Evolutionary conservation across 2,113 vertebrate genomes (phyloP).

Genomic region (Myotis lucifugus): DNA sequence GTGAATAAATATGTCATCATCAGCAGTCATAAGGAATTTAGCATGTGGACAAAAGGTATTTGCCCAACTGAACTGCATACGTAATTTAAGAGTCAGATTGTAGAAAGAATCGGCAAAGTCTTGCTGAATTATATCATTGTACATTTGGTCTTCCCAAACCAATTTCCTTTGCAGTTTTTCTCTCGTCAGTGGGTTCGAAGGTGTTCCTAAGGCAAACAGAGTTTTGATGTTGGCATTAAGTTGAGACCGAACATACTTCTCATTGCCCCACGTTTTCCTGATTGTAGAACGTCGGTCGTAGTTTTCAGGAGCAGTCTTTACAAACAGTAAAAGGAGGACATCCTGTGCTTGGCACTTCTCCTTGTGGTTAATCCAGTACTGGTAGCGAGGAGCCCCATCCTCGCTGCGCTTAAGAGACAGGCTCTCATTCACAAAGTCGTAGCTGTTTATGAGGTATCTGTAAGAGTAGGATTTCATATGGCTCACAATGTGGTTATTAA

Average conservation of each 20-base stretch:
- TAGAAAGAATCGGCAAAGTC: constrained; percentile 94
- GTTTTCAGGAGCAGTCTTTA: constrained; percentile 93
- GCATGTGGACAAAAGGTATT: constrained; percentile 91
- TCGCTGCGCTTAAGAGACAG: constrained; percentile 85
- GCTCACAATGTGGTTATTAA: constrained; percentile 89
- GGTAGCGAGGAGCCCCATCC: constrained; percentile 79
- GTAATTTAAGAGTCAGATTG: constrained; percentile 94
- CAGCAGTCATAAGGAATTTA: constrained; percentile 94
- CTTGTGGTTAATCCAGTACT: constrained; percentile 91
- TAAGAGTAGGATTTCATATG: constrained; percentile 93
- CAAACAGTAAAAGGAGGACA: constrained; percentile 92
- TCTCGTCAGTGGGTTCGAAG: constrained; percentile 60
- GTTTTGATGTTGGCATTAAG: constrained; percentile 89
- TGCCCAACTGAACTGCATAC: constrained; percentile 94
- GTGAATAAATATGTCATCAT: constrained; percentile 97
- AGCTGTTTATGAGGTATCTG: constrained; percentile 94
- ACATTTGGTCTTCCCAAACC: constrained; percentile 84
- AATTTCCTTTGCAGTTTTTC: constrained; percentile 82
- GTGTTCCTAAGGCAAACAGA: constrained; percentile 90
- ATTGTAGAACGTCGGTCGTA: constrained; percentile 87
- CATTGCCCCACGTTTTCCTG: constrained; percentile 94
- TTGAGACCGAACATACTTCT: constrained; percentile 83
- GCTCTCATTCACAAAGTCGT: constrained; percentile 90
- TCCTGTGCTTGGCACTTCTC: constrained; percentile 88
- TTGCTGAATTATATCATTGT: constrained; percentile 93